Base-by-base conservation (phyloP, 2,113 vertebrate genomes). In the Bolborhynchus lineola region DNA sequence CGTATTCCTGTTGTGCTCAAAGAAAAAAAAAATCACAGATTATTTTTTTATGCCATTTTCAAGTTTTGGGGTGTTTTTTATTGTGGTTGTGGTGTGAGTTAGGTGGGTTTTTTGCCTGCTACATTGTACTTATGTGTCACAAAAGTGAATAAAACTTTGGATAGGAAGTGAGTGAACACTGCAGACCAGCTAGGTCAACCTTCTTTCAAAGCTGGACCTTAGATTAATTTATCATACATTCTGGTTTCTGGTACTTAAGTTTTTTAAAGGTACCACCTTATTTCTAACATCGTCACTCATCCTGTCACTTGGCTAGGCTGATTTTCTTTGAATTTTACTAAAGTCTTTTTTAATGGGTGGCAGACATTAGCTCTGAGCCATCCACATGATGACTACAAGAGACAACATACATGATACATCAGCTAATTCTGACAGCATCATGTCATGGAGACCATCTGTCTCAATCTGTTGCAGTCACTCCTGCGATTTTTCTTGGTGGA, bases 31-130 rank as follows among this genome's bases (percentile, higher is more conserved):
- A 23, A 15, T 14, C 13, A 23, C 33, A 59, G 20, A 2, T 14
- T 59, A 39, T 23, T n/a, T 33, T 59, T 59, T 24, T 20, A 46
- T 16, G 31, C 1, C 1, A 25, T 44, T 76, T 77, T 39, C 31
- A 82, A 35, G 5, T 11, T 55, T 55, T 26, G 0, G 1, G 6
- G 6, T 5, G 1, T 12, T 52, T 31, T 17, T 86, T 39, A 44
- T 67, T n/a, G 16, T 46, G 5, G 4, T 29, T 12, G 6, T 49
- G 24, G 3, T 59, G 6, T 4, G 26, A 25, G 6, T 47, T 37
- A 26, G 5, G 37, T 59, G 26, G 11, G 8, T 2, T 77, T 82
- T 42, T 65, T 26, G 21, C 19, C 33, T 63, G 13, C 33, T 55
- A 63, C 13, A 8, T 9, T 57, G 18, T 23, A 50, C 11, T 63